Percentiles rank a stretch among this genome's conserved stretches.
These are phyloP conservation scores for Hirudinaria manillensis DNA, from an alignment of 2,888 invertebrate genomes.

Conservation along the genomic window DNA sequence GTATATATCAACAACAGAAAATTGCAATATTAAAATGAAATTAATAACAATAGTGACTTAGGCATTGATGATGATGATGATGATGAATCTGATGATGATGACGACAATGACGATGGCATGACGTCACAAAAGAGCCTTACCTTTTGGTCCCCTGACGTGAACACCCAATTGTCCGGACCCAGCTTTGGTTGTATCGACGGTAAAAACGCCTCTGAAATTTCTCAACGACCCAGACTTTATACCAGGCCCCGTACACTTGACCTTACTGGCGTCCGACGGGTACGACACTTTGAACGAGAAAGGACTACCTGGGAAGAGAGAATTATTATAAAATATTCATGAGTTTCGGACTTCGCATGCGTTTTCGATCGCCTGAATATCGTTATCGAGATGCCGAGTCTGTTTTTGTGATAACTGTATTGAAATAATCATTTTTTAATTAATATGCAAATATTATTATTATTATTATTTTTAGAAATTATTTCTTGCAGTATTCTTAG, in stretches of 20 bases:
- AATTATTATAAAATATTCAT: background rate
- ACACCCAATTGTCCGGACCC: conserved; percentile 69
- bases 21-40: background rate
- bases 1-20: background rate
- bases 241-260: conserved; percentile 93
- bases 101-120: background rate
- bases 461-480: no score
- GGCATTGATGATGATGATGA: background rate
- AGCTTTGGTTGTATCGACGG: conserved; percentile 95
- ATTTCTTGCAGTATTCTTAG: no score
- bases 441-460: no score
- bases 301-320: conserved; percentile 63
- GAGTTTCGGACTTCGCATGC: no score
- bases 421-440: no score
- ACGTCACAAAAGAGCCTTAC: background rate
- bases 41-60: background rate
- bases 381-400: no score
- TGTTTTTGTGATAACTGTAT: no score
- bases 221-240: conserved; percentile 79
- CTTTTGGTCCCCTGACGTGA: conserved; percentile 29
- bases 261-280: conserved; percentile 93
- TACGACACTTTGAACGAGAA: conserved; percentile 84
- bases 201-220: conserved; percentile 88
- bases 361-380: no score
- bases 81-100: background rate